Evolutionary conservation across 2,113 vertebrate species (phyloP).

Genomic region (Ifrita kowaldi): DNA sequence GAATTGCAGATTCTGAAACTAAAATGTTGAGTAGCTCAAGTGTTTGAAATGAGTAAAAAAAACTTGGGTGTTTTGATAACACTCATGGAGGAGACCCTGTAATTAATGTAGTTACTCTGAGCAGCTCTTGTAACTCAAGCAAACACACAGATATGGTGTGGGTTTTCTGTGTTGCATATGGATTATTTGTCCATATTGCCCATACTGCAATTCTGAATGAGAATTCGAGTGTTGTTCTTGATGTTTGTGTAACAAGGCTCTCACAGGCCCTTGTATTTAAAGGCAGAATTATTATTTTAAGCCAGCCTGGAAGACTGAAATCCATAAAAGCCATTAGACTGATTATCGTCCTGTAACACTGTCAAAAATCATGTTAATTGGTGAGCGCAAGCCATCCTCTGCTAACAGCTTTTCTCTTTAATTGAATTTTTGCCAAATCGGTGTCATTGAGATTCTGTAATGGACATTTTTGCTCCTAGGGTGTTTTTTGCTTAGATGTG

Average conservation of each 20-base stretch:
- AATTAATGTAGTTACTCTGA: neutral
- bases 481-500: neutral
- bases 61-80: neutral
- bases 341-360: constrained; percentile 17
- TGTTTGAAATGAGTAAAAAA: neutral
- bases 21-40: neutral
- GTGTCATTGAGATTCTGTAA: neutral
- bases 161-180: neutral
- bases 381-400: neutral
- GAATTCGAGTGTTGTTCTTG: neutral
- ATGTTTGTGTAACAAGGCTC: neutral
- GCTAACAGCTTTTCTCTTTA: constrained; percentile 35
- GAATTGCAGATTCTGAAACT: neutral
- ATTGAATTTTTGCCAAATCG: constrained; percentile 18
- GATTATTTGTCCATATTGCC: neutral
- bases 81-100: neutral
- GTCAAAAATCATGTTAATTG: constrained; percentile 46
- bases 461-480: neutral
- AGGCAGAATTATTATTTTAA: constrained; percentile 41
- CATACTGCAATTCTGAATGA: neutral
- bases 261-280: neutral
- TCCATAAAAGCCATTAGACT: constrained; percentile 34
- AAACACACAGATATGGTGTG: accelerated
- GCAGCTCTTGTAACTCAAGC: neutral
- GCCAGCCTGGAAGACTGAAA: constrained; percentile 16